Evolutionary conservation across 1,140 invertebrate genomes (phyloP), one percentile per base, ranked within the genome.

Genomic region (Drosophila nasuta): DNA sequence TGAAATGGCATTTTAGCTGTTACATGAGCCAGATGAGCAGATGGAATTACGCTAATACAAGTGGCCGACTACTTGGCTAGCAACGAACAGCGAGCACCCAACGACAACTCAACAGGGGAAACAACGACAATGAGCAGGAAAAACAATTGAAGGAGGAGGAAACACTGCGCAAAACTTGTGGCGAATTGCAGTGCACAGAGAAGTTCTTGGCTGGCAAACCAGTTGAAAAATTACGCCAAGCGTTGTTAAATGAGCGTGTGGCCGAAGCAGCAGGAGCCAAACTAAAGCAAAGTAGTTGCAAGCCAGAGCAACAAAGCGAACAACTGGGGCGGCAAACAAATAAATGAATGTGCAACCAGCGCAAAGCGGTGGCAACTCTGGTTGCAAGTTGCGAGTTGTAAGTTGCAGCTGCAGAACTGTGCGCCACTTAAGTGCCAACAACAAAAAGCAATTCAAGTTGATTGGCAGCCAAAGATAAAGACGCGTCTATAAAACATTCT

Each of bases 31-130:
- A 85, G 81, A 81, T 85, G 82, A 85, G 78, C 74, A 57, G 63
- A 30, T 54, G 51, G 75, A 75, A 86, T 86, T 79, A 86, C 79
- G 64, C 67, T 87, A 86, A 87, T 87, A 75, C 71, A 82, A 81
- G 67, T 69, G 57, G 65, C 45, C 56, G 28, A 35, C 54, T 43
- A 2, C 35, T 58, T 10, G 33, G 51, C 51, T 17, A 35, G 25
- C 52, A 57, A 62, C 75, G 35, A 2, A 1, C 48, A 51, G n/a
- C 15, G 7, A 25, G 20, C 20, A 25, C 20, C 20, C 20, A 25
- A 25, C 20, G 20, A 25, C 20, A 25, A 25, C 20, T 25, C 20
- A 25, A 13, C 43, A 13, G 13, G 11, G 13, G 6, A 4, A 17
- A 20, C 13, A 3, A 20, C 46, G 13, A 20, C 46, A 48, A 48